These are phyloP conservation scores for Eristalis pertinax DNA, from an alignment of 2,888 invertebrate species.

Conservation along the genomic window DNA sequence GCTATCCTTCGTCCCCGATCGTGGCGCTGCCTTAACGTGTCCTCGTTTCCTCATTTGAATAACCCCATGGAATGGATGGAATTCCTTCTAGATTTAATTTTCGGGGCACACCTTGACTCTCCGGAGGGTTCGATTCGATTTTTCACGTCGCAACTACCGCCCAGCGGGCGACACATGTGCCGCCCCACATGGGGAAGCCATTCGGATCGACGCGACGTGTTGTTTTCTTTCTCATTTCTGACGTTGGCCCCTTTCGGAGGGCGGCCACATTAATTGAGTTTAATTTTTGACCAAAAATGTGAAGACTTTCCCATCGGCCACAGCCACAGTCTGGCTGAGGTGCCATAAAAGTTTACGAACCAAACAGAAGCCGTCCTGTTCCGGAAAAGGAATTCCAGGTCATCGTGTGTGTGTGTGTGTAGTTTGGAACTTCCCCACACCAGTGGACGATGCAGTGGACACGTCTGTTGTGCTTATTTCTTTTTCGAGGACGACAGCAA, in stretches of 20 bases:
- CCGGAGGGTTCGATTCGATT: background rate
- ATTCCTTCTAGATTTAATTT: conserved; percentile 20
- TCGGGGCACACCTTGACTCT: background rate
- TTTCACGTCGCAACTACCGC: background rate
- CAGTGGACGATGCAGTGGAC: background rate
- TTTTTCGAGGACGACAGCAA: background rate
- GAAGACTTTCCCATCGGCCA: background rate
- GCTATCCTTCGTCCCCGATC: conserved; percentile 5
- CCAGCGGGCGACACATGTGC: background rate
- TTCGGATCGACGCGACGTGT: background rate
- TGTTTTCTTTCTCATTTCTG: background rate
- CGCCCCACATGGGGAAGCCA: too few relatives aligned
- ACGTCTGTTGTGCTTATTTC: background rate
- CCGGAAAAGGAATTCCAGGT: background rate
- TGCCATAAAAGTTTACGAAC: conserved; percentile 28
- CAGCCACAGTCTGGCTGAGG: background rate
- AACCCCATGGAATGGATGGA: background rate
- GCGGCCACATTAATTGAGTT: conserved; percentile 18
- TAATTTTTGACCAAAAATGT: conserved; percentile 18
- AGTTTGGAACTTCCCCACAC: conserved; percentile 13
- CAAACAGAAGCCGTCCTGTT: background rate
- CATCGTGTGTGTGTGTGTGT: background rate
- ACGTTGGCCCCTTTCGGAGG: background rate
- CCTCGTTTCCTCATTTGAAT: conserved; percentile 59
- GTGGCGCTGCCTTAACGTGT: conserved; percentile 22